Evolutionary conservation across 2,888 invertebrate species (phyloP).

Genomic region (Phortica magna): DNA sequence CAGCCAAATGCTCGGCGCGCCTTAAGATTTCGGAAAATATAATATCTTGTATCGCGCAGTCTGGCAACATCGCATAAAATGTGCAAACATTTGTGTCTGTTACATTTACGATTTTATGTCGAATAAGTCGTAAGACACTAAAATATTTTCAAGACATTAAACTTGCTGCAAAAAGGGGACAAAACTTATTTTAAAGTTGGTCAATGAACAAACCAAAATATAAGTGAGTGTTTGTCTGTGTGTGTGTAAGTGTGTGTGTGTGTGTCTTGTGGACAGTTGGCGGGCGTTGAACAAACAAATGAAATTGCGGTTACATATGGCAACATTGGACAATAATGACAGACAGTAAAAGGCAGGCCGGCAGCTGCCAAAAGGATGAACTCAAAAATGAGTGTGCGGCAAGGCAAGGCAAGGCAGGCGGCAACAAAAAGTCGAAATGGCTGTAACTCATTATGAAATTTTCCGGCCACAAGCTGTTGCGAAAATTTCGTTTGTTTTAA

Average conservation of each 20-base stretch:
- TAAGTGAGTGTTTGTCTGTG: too few relatives aligned
- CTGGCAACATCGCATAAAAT: neutral
- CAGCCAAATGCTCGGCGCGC: too few relatives aligned
- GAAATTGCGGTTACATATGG: neutral
- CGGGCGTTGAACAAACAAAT: too few relatives aligned
- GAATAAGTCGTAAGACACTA: neutral
- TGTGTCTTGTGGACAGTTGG: too few relatives aligned
- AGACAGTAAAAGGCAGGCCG: neutral
- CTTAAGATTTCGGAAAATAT: too few relatives aligned
- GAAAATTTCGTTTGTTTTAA: slow-evolving; percentile 12
- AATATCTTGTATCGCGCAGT: neutral
- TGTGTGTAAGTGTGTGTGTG: too few relatives aligned
- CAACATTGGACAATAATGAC: neutral
- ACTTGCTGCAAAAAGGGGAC: neutral
- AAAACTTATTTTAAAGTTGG: neutral
- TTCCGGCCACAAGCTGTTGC: slow-evolving; percentile 34
- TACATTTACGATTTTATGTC: neutral
- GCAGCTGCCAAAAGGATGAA: neutral
- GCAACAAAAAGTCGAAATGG: neutral
- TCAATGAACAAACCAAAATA: too few relatives aligned
- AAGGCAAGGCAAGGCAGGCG: neutral
- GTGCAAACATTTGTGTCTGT: neutral
- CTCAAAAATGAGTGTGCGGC: neutral
- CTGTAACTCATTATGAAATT: slow-evolving; percentile 36
- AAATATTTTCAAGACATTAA: neutral